These are phyloP conservation scores for Orientallactaga bullata DNA, from an alignment of 2,113 vertebrate species.

Conservation along the genomic window DNA sequence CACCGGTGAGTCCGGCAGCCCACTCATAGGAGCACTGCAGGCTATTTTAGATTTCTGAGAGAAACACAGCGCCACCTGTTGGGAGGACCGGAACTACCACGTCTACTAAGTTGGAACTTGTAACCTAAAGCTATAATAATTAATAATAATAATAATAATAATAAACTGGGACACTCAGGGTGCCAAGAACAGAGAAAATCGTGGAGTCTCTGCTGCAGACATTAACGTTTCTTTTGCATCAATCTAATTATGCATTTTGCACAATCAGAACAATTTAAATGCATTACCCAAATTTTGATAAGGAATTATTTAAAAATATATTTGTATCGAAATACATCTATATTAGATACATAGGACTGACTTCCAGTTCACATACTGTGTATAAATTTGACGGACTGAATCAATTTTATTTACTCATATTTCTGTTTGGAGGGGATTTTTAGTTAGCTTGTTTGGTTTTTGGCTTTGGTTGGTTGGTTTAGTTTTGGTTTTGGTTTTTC, in stretches of 20 bases:
- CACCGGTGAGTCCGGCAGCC: neutral
- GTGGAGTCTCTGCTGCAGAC: neutral
- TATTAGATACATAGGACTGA: neutral
- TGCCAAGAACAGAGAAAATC: neutral
- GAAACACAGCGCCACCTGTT: conserved; percentile 75
- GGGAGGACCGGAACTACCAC: conserved; percentile 68
- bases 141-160: no score
- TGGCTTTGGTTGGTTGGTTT: neutral
- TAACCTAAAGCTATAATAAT: neutral
- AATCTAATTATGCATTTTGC: conserved; percentile 20
- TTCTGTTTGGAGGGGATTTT: no score
- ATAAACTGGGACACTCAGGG: neutral
- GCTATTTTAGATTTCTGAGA: conserved; percentile 53
- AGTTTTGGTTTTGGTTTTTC: neutral
- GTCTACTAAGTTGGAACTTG: neutral
- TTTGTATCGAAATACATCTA: conserved; percentile 33
- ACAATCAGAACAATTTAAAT: conserved; percentile 17
- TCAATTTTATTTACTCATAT: conserved; percentile 29
- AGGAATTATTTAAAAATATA: conserved; percentile 37
- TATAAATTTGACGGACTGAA: conserved; percentile 14
- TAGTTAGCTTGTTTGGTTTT: no score
- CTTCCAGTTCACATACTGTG: neutral
- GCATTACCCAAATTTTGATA: neutral
- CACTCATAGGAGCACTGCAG: neutral
- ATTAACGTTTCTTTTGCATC: conserved; percentile 2